Evolutionary conservation across 2,888 invertebrate genomes (phyloP).

Genomic region (Napeogenes inachia): DNA sequence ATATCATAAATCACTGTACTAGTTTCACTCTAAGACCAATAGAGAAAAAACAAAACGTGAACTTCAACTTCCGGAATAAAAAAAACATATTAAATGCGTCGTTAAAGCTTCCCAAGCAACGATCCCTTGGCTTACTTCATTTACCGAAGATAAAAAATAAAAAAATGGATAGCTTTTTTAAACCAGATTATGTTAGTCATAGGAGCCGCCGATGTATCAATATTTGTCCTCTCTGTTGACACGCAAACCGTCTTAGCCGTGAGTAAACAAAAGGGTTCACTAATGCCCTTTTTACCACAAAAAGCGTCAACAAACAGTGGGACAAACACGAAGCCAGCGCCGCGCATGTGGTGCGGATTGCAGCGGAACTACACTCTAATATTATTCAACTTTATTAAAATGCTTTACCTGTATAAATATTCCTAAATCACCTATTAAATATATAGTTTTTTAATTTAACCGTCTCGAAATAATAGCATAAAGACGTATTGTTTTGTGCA

Average conservation of each 20-base stretch:
- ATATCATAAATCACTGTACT: background rate
- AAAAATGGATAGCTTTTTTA: constrained; percentile 40
- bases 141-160: constrained; percentile 47
- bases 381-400: background rate
- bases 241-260: constrained; percentile 73
- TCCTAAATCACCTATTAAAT: background rate
- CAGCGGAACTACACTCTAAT: background rate
- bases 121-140: constrained; percentile 42
- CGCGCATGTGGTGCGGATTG: background rate
- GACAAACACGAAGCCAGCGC: constrained; percentile 28
- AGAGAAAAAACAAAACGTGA: background rate
- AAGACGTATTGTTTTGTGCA: background rate
- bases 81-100: constrained; percentile 32
- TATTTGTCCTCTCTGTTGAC: constrained; percentile 69
- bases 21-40: background rate
- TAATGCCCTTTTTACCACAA: constrained; percentile 76
- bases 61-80: constrained; percentile 3
- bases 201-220: constrained; percentile 66
- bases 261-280: constrained; percentile 73
- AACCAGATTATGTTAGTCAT: constrained; percentile 65
- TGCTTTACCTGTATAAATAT: background rate
- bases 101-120: constrained; percentile 42
- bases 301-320: constrained; percentile 60
- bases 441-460: too few species aligned
- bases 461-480: too few species aligned